Evolutionary conservation across 2,888 invertebrate species (phyloP), one percentile per base, ranked within the genome.

Genomic region (Sinohyriopsis cumingii): DNA sequence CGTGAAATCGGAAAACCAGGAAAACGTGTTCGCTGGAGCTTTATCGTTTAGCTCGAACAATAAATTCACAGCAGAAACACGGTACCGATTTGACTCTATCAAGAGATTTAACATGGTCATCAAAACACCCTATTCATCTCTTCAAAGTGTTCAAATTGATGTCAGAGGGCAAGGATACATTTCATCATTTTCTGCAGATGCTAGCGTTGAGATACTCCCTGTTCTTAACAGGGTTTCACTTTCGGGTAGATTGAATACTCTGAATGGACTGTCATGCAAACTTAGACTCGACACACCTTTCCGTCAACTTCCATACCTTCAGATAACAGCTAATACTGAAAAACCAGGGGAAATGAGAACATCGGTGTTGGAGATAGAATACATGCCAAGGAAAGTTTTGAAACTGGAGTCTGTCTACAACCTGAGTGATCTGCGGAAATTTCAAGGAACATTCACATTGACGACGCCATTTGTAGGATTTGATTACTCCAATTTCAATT

Each of bases 221-320:
- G 9, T 71, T 6, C 55, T 81, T 24, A 73, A 71, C 61, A 75
- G 67, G 28, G 70, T 79, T 55, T 71, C 71, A 33, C 66, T 72
- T 9, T 59, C 72, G 24, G 54, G 75, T 5, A 70, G 61, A 56
- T 71, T 69, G 71, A 70, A 73, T 28, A 59, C 66, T 22, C 73
- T 63, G 19, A 76, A 75, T 60, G 77, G 75, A 55, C 55, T 76
- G 15, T 67, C 65, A 5, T 77, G 68, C 22, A 80, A 77, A 33
- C 20, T 79, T 24, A 69, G 76, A 9, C 33, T 82, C 18, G 73
- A 79, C 45, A 81, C 82, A 9, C 81, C 82, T 55, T 79, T 68
- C 74, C 24, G 59, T 20, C 45, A 68, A 9, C 60, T 78, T 59
- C 77, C 73, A 57, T 77, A 78, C 69, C 28, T 73, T 57, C 75